Percentiles rank a stretch among this genome's conserved stretches.
Evolutionary conservation across 92 coral and sea anemone species (phyloP).

Genomic region (Pocillopora grandis): DNA sequence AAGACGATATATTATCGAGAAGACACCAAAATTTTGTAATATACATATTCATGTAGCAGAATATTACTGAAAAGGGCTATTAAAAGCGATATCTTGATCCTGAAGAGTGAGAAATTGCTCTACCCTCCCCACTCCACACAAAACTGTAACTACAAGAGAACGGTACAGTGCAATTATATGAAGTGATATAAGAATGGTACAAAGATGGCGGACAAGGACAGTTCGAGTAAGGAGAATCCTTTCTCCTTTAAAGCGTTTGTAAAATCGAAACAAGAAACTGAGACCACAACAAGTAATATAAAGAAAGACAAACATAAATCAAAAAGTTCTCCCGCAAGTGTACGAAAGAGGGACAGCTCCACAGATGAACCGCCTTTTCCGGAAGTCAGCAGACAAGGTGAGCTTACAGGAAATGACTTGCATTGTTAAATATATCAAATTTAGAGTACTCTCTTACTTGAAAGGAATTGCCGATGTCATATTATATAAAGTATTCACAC

Average conservation of each 20-base stretch:
- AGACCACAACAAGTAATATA: slow-evolving; percentile 19
- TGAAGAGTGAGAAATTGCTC: too few species aligned
- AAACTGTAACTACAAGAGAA: background rate
- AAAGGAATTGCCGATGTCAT: background rate
- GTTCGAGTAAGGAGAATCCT: slow-evolving; percentile 57
- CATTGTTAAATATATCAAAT: background rate
- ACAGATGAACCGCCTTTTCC: slow-evolving; percentile 61
- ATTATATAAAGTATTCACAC: too few species aligned
- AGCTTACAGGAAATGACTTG: background rate
- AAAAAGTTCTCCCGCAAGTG: slow-evolving; percentile 18
- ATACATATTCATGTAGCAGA: too few species aligned
- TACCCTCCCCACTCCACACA: too few species aligned
- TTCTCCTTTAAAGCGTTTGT: slow-evolving; percentile 81
- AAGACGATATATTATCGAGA: too few species aligned
- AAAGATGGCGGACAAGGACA: slow-evolving; percentile 62
- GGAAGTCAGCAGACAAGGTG: slow-evolving; percentile 41
- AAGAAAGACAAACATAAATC: slow-evolving; percentile 19
- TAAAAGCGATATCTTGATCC: too few species aligned
- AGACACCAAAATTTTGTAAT: too few species aligned
- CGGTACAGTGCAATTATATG: background rate
- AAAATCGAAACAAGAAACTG: slow-evolving; percentile 46
- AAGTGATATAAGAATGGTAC: slow-evolving; percentile 18
- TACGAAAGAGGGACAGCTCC: slow-evolving; percentile 19
- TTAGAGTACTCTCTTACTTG: background rate
- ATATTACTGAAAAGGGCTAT: too few species aligned